phyloP scores from a whole-genome alignment of 2,113 vertebrate genomes.

The Pteruthius melanotis region DNA sequence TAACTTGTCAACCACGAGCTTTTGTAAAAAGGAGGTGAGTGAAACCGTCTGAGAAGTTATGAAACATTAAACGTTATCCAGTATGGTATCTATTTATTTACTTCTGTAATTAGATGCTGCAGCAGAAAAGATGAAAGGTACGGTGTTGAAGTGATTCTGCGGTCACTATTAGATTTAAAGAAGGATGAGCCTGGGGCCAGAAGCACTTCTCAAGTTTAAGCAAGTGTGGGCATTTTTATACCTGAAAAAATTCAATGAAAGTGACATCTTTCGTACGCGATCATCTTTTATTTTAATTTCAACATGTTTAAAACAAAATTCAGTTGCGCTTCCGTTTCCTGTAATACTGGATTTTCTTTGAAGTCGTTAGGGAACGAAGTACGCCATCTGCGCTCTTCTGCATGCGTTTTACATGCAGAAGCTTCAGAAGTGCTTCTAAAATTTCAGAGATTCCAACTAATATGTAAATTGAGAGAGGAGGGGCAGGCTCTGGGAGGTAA shows the following conservation, averaged over 20 bases:
- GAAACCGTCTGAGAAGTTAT: background rate
- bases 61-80: background rate
- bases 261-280: background rate
- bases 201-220: background rate
- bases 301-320: background rate
- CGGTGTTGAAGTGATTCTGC: background rate
- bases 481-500: background rate
- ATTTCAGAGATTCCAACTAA: background rate
- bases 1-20: constrained; percentile 84
- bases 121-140: background rate
- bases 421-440: background rate
- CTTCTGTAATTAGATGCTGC: background rate
- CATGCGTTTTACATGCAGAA: background rate
- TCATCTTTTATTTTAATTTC: background rate
- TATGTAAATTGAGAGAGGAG: background rate
- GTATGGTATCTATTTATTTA: background rate
- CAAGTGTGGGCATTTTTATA: background rate
- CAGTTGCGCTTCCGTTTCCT: background rate
- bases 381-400: background rate
- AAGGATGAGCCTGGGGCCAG: background rate
- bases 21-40: constrained; percentile 94
- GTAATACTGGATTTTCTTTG: background rate
- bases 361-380: background rate
- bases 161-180: background rate
- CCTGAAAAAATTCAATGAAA: background rate